phyloP scores from a whole-genome alignment of 2,113 vertebrate genomes.

The Cricetomys ansorgei region DNA sequence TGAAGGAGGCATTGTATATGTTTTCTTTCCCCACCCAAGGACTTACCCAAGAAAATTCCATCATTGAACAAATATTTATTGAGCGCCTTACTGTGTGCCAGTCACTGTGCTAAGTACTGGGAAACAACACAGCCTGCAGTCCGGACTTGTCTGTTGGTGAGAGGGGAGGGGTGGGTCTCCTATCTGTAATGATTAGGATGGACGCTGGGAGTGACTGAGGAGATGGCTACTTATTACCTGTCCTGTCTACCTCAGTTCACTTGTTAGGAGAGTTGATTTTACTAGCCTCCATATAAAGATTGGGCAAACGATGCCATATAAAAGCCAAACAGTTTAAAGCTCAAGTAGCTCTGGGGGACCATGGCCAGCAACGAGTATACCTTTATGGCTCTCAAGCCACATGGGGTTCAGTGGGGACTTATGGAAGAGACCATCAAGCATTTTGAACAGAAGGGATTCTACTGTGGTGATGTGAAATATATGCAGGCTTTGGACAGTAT shows the following conservation, averaged over 20 bases:
- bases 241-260: not conserved
- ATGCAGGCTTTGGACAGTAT: not conserved
- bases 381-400: not conserved
- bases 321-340: not conserved
- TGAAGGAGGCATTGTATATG: not conserved
- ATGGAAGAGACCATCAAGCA: not conserved
- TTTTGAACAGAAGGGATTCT: not conserved
- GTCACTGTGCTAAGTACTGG: not conserved
- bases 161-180: not conserved
- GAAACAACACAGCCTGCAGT: not conserved
- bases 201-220: not conserved
- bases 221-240: not conserved
- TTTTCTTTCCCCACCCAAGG: not conserved
- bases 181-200: not conserved
- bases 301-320: not conserved
- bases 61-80: conserved; percentile 49
- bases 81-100: not conserved
- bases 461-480: not conserved
- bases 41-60: conserved; percentile 42
- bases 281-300: not conserved
- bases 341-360: not conserved
- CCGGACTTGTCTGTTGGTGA: not conserved
- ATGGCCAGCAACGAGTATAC: not conserved
- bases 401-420: not conserved
- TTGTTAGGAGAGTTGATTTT: not conserved